phyloP scores from a whole-genome alignment of 1,140 invertebrate species.

The Mamestra configurata region DNA sequence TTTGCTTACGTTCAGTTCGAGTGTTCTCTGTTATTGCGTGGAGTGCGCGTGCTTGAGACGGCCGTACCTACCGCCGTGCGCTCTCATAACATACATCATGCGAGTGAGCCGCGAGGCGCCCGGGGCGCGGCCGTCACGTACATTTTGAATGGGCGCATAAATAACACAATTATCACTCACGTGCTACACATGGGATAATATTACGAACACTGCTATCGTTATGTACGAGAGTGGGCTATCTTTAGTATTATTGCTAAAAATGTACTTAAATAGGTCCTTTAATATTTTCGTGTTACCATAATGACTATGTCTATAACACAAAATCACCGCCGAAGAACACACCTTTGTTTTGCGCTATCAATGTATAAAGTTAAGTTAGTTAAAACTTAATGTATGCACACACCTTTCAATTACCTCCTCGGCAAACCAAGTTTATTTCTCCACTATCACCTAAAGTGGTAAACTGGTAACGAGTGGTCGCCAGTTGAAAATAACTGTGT shows the following conservation, averaged over 20 bases:
- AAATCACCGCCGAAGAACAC: too few species aligned
- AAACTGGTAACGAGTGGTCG: background rate
- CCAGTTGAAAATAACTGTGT: background rate
- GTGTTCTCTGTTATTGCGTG: slow-evolving; percentile 57
- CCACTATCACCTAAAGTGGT: background rate
- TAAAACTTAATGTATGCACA: too few species aligned
- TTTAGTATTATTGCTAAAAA: background rate
- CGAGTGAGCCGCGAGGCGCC: background rate
- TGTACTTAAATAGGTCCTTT: background rate
- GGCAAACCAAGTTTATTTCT: background rate
- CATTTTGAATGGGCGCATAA: slow-evolving; percentile 11
- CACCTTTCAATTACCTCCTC: background rate
- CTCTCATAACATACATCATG: slow-evolving; percentile 13
- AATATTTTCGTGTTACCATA: background rate
- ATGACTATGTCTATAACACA: too few species aligned
- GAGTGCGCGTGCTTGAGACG: slow-evolving; percentile 16
- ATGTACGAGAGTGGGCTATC: background rate
- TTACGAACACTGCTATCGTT: slow-evolving; percentile 8
- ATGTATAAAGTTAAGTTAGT: too few species aligned
- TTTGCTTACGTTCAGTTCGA: slow-evolving; percentile 63
- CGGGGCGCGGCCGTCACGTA: slow-evolving; percentile 9
- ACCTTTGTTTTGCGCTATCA: too few species aligned
- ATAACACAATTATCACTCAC: slow-evolving; percentile 33
- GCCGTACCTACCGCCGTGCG: too few species aligned
- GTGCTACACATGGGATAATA: slow-evolving; percentile 23